These are phyloP conservation scores for Dynastes tityus DNA, from an alignment of 2,888 invertebrate genomes.

Conservation along the genomic window DNA sequence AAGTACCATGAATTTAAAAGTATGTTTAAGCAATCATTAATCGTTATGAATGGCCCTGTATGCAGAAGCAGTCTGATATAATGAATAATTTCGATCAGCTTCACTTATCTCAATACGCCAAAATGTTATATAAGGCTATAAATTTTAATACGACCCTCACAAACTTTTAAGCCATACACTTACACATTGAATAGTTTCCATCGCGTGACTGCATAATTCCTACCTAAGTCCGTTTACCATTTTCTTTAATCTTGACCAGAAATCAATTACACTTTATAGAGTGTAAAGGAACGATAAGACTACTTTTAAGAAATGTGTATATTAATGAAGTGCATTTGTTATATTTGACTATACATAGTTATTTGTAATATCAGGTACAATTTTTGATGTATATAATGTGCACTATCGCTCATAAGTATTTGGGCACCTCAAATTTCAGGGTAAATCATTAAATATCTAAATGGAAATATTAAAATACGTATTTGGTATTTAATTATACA, in stretches of 20 bases:
- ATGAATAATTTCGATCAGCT: not conserved
- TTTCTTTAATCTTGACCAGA: conserved; percentile 20
- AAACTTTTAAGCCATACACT: not conserved
- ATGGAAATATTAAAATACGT: too few relatives aligned
- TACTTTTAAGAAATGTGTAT: not conserved
- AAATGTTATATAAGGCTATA: conserved; percentile 3
- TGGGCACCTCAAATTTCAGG: too few relatives aligned
- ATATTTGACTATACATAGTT: too few relatives aligned
- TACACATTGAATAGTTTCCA: conserved; percentile 6
- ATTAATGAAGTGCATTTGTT: not conserved
- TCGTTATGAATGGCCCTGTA: too few relatives aligned
- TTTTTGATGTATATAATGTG: too few relatives aligned
- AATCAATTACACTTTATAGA: conserved; percentile 33
- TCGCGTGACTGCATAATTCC: conserved; percentile 32
- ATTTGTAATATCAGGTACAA: too few relatives aligned
- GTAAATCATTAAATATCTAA: too few relatives aligned
- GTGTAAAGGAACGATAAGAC: conserved; percentile 31
- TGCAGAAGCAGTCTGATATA: not conserved
- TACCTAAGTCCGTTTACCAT: conserved; percentile 8
- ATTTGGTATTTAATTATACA: too few relatives aligned
- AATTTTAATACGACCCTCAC: not conserved
- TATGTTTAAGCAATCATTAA: too few relatives aligned
- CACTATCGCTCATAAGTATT: too few relatives aligned
- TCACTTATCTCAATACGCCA: not conserved
- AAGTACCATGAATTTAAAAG: too few relatives aligned